Evolutionary conservation across 2,113 vertebrate species (phyloP).

Genomic region (Parotia lawesii): DNA sequence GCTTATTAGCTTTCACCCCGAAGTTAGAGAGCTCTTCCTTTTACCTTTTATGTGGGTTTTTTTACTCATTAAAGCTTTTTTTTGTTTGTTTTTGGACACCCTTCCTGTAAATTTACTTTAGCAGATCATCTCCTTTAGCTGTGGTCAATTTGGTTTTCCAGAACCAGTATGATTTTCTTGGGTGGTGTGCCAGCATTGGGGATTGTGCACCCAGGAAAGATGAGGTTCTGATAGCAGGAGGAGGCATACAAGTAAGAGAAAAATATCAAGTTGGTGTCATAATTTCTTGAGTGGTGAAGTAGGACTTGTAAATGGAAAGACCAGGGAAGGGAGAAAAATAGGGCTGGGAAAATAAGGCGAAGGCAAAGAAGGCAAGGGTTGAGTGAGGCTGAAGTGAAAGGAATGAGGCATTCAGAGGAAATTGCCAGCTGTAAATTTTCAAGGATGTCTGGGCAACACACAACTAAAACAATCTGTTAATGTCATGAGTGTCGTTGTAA

Average conservation of each 20-base stretch:
- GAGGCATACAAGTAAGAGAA: background rate
- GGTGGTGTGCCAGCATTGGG: background rate
- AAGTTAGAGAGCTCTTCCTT: background rate
- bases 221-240: background rate
- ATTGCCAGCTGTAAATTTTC: slow-evolving; percentile 29
- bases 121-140: background rate
- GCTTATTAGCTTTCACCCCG: background rate
- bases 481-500: background rate
- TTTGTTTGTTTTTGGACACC: background rate
- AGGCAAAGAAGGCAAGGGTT: background rate
- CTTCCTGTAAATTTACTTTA: background rate
- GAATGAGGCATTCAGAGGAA: slow-evolving; percentile 2
- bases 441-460: background rate
- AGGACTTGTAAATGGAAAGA: background rate
- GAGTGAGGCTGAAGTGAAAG: background rate
- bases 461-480: background rate
- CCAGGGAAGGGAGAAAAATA: background rate
- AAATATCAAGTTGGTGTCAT: background rate
- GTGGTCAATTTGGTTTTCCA: background rate
- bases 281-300: background rate
- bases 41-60: background rate
- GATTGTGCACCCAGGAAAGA: background rate
- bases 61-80: background rate
- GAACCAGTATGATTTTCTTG: background rate
- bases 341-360: background rate